Evolutionary conservation across 2,888 invertebrate genomes (phyloP).

Genomic region (Aspidiotus destructor): DNA sequence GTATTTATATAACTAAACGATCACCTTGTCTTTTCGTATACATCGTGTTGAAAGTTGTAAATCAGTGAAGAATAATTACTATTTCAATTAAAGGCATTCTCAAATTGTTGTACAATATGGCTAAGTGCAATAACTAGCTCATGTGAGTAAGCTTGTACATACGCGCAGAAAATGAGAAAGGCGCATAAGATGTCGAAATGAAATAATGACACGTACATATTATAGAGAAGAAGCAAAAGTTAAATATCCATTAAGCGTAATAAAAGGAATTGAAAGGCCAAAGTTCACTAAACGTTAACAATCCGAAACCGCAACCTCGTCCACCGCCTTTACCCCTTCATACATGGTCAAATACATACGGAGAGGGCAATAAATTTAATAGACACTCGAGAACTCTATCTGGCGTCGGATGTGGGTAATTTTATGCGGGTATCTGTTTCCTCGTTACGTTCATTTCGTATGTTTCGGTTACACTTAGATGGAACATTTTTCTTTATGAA

Average conservation of each 20-base stretch:
- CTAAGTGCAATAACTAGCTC: too few relatives aligned
- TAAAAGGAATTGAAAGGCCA: constrained; percentile 31
- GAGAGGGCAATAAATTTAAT: constrained; percentile 32
- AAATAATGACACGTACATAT: constrained; percentile 24
- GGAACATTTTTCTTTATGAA: constrained; percentile 2
- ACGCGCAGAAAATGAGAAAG: not conserved
- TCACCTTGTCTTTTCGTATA: too few relatives aligned
- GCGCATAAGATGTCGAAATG: constrained; percentile 25
- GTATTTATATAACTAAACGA: too few relatives aligned
- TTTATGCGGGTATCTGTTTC: constrained; percentile 30
- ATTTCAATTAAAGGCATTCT: too few relatives aligned
- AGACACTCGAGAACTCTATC: constrained; percentile 26
- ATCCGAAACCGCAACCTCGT: constrained; percentile 22
- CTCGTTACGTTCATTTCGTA: constrained; percentile 19
- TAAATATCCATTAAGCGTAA: constrained; percentile 32
- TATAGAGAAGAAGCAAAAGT: constrained; percentile 25
- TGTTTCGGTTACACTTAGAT: not conserved
- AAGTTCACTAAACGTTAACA: constrained; percentile 33
- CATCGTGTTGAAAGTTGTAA: too few relatives aligned
- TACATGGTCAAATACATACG: not conserved
- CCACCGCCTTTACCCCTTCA: constrained; percentile 4
- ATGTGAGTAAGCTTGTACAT: not conserved
- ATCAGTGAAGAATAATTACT: too few relatives aligned
- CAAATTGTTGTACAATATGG: too few relatives aligned
- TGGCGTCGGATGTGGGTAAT: constrained; percentile 31